Conservation (phyloP, 2,888 invertebrate species). For the Odontomyia ornata region DNA sequence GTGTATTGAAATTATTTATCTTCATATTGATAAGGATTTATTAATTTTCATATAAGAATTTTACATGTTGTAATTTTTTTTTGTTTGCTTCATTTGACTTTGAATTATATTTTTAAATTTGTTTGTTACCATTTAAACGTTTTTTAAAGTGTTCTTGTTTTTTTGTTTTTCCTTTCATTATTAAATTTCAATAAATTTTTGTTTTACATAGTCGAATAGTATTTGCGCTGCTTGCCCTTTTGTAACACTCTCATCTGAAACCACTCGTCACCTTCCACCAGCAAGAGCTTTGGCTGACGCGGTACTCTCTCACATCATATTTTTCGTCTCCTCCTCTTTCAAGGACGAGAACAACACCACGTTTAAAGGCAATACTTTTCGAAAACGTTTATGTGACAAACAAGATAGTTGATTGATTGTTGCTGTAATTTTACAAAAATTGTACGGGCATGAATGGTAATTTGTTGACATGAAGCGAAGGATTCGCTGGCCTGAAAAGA, state of each 20-base stretch:
- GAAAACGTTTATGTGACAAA: neutral
- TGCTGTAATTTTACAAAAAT: constrained; percentile 56
- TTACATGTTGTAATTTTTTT: neutral
- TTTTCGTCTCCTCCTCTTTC: neutral
- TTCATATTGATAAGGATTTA: neutral
- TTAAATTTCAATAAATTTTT: neutral
- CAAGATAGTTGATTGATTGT: constrained; percentile 13
- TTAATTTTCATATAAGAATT: neutral
- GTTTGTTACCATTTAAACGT: neutral
- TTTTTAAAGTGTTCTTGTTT: neutral
- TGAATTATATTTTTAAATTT: neutral
- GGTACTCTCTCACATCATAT: no score
- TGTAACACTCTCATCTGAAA: neutral
- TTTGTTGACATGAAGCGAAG: constrained; percentile 61
- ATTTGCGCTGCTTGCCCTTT: neutral
- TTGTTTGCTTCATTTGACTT: neutral
- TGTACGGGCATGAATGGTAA: constrained; percentile 62
- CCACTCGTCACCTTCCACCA: neutral
- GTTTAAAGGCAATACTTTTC: constrained; percentile 26
- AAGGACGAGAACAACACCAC: neutral
- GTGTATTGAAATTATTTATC: neutral
- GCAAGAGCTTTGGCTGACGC: neutral
- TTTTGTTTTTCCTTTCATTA: neutral
- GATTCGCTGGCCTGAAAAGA: constrained; percentile 58
- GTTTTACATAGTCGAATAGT: constrained; percentile 30